A percentile compares a stretch with the other conserved stretches of the same genome.
Conservation (phyloP, 2,113 vertebrate genomes). For the Orycteropus afer region DNA sequence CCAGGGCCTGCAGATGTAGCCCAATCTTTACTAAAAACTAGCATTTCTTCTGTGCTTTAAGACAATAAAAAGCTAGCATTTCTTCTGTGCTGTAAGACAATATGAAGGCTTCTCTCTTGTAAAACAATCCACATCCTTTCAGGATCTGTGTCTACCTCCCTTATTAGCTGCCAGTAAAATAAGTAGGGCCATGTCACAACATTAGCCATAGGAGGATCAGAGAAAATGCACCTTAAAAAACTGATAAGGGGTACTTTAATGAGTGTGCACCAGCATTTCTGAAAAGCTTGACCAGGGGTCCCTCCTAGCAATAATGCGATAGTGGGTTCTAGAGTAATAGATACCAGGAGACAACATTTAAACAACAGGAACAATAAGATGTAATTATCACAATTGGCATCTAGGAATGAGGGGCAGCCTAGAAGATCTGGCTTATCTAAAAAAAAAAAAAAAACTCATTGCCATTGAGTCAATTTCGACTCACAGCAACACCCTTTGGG, state of each 20-base stretch:
- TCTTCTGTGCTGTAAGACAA: not conserved
- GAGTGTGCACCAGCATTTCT: not conserved
- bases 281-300: not conserved
- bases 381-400: not conserved
- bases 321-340: not conserved
- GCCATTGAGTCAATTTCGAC: too few species aligned
- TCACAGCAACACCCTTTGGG: too few species aligned
- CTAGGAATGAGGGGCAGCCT: not conserved
- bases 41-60: not conserved
- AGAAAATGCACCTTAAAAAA: not conserved
- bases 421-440: accelerated
- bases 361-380: not conserved
- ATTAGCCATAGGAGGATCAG: not conserved
- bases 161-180: not conserved
- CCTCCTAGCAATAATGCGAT: not conserved
- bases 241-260: not conserved
- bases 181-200: not conserved
- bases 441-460: too few species aligned
- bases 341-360: not conserved
- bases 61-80: not conserved
- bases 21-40: not conserved
- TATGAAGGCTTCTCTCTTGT: not conserved
- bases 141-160: not conserved
- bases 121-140: not conserved
- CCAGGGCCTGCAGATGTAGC: not conserved